A percentile compares a stretch with the other conserved stretches of the same genome.
Conservation (phyloP, 2,113 vertebrate species). For the Cettia cetti region DNA sequence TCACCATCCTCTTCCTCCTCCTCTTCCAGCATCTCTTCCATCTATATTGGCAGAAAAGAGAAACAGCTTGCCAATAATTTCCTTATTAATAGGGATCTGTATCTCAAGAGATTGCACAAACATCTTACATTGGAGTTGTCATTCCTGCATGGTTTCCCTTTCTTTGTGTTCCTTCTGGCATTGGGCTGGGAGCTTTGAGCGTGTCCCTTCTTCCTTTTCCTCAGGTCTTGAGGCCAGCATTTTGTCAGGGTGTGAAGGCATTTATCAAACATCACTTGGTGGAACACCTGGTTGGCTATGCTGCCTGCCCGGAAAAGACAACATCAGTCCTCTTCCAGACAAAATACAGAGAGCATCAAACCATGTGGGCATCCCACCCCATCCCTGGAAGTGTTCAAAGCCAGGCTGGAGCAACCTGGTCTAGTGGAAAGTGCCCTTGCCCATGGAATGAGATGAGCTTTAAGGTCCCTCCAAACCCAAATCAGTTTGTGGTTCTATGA, state of each 20-base stretch:
- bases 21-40: slow-evolving; percentile 72
- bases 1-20: slow-evolving; percentile 68
- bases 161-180: slow-evolving; percentile 70
- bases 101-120: background rate
- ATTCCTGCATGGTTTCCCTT: slow-evolving; percentile 69
- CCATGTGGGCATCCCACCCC: background rate
- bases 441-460: background rate
- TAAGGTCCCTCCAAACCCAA: background rate
- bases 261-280: slow-evolving; percentile 88
- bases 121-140: slow-evolving; percentile 63
- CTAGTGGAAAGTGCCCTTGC: background rate
- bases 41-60: slow-evolving; percentile 42
- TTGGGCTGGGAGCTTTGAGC: slow-evolving; percentile 67
- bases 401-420: background rate
- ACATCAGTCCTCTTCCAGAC: background rate
- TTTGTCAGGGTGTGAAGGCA: slow-evolving; percentile 80
- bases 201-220: slow-evolving; percentile 84
- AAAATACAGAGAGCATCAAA: background rate
- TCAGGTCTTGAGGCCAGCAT: slow-evolving; percentile 80
- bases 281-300: slow-evolving; percentile 83
- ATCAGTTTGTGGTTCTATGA: background rate
- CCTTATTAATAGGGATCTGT: background rate
- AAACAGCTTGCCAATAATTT: background rate
- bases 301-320: slow-evolving; percentile 77
- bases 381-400: background rate